phyloP scores from a whole-genome alignment of 2,113 vertebrate species.

The Steatornis caripensis region DNA sequence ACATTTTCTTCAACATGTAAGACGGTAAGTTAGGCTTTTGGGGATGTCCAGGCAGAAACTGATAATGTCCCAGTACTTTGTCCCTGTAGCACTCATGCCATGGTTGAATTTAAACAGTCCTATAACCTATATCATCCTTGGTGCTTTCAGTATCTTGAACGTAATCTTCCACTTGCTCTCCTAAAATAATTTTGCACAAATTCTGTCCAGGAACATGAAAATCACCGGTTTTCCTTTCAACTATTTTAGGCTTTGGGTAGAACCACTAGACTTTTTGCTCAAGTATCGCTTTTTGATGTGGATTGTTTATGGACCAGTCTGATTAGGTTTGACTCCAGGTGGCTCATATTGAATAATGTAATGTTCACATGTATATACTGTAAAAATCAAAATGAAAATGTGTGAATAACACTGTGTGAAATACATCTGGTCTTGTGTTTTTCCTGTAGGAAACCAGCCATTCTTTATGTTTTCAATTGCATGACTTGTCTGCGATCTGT shows the following conservation, averaged over 20 bases:
- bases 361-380: constrained; percentile 81
- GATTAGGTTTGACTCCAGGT: constrained; percentile 71
- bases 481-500: neutral
- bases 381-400: constrained; percentile 79
- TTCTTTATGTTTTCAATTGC: neutral
- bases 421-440: constrained; percentile 78
- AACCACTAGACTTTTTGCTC: constrained; percentile 61
- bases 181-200: constrained; percentile 15
- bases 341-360: constrained; percentile 78
- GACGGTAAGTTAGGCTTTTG: neutral
- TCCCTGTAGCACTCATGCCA: constrained; percentile 11
- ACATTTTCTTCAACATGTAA: neutral
- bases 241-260: constrained; percentile 56
- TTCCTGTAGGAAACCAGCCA: constrained; percentile 67
- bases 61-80: neutral
- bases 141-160: constrained; percentile 2
- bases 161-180: neutral
- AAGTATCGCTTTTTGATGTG: constrained; percentile 64
- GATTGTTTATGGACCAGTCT: constrained; percentile 74
- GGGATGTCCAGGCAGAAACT: neutral
- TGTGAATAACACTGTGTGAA: constrained; percentile 83
- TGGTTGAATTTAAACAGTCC: constrained; percentile 30
- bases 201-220: constrained; percentile 19
- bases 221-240: constrained; percentile 4
- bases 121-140: neutral